These are phyloP conservation scores for Alexandromys fortis DNA, from an alignment of 2,113 vertebrate genomes.

Conservation along the genomic window DNA sequence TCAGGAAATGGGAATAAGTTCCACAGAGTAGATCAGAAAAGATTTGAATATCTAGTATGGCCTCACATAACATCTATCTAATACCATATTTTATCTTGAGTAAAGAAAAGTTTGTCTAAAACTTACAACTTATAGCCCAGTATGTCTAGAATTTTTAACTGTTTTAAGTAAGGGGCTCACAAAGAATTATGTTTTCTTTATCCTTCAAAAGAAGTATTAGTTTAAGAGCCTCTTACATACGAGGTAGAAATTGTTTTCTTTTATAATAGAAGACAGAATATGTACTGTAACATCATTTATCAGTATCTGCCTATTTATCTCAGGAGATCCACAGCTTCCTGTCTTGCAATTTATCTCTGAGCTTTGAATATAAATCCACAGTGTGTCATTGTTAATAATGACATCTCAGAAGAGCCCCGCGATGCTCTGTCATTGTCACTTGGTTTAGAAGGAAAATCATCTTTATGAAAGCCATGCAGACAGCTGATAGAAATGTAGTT, in stretches of 20 bases:
- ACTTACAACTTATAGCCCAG: background rate
- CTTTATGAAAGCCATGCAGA: constrained; percentile 43
- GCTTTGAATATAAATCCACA: constrained; percentile 60
- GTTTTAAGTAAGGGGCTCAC: background rate
- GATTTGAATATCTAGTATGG: background rate
- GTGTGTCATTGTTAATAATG: constrained; percentile 62
- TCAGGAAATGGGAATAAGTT: background rate
- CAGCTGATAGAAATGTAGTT: constrained; percentile 57
- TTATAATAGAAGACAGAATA: constrained; percentile 47
- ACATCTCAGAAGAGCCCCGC: constrained; percentile 53
- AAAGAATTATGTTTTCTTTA: constrained; percentile 31
- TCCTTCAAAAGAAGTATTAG: constrained; percentile 40
- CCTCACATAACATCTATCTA: background rate
- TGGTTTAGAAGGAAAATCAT: constrained; percentile 65
- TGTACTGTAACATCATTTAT: constrained; percentile 58
- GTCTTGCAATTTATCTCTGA: constrained; percentile 56
- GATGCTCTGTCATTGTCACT: constrained; percentile 54
- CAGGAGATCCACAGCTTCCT: constrained; percentile 31
- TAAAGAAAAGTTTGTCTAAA: background rate
- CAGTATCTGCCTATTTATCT: constrained; percentile 58
- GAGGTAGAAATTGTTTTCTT: constrained; percentile 50
- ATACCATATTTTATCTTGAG: constrained; percentile 12
- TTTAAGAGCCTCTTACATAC: constrained; percentile 21
- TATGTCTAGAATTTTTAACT: background rate
- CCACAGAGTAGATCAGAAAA: background rate